phyloP scores from a whole-genome alignment of 2,888 invertebrate genomes.

The Trilocha varians region DNA sequence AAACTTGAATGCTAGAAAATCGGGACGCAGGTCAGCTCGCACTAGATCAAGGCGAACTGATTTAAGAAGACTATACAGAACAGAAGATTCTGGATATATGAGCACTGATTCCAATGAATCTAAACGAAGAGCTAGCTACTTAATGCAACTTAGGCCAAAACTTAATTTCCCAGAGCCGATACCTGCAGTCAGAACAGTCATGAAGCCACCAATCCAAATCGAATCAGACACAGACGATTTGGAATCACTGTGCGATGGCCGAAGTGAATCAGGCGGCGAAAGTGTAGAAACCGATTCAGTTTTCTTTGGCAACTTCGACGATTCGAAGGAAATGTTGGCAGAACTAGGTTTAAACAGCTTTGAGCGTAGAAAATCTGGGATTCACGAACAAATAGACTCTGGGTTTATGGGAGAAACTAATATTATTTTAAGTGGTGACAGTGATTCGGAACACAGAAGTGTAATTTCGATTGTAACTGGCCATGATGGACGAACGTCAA shows the following conservation, averaged over 20 bases:
- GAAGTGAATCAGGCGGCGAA: slow-evolving; percentile 89
- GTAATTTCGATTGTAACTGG: slow-evolving; percentile 64
- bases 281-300: slow-evolving; percentile 91
- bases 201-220: slow-evolving; percentile 41
- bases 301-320: slow-evolving; percentile 82
- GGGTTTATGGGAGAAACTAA: slow-evolving; percentile 64
- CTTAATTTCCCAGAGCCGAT: slow-evolving; percentile 30
- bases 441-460: slow-evolving; percentile 65
- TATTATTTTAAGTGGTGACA: slow-evolving; percentile 62
- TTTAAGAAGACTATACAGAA: slow-evolving; percentile 52
- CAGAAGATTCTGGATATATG: slow-evolving; percentile 87
- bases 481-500: slow-evolving; percentile 45
- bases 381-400: slow-evolving; percentile 59
- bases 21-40: slow-evolving; percentile 51
- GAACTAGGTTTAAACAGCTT: slow-evolving; percentile 46
- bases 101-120: slow-evolving; percentile 86
- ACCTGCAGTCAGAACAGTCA: slow-evolving; percentile 25
- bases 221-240: slow-evolving; percentile 80
- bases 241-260: slow-evolving; percentile 83
- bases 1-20: slow-evolving; percentile 47
- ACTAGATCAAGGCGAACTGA: slow-evolving; percentile 57
- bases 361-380: slow-evolving; percentile 31
- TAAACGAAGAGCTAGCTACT: slow-evolving; percentile 58
- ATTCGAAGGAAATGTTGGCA: slow-evolving; percentile 54
- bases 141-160: slow-evolving; percentile 58